A percentile compares a stretch with the other conserved stretches of the same genome.
Evolutionary conservation across 2,888 invertebrate species (phyloP).

Genomic region (Neoitamus cyanurus): DNA sequence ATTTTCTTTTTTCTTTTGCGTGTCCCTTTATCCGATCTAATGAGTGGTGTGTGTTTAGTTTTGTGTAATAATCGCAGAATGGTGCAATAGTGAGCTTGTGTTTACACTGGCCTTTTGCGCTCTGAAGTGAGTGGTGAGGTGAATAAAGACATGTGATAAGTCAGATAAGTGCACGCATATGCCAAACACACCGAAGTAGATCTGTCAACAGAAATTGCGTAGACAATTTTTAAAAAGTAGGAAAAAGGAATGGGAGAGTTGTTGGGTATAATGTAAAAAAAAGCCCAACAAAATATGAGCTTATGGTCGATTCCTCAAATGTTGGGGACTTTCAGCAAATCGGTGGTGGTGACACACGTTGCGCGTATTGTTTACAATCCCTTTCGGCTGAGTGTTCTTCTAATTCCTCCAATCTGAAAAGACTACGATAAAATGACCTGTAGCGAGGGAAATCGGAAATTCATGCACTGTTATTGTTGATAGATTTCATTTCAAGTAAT

Average conservation of each 20-base stretch:
- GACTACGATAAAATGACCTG: too few species aligned
- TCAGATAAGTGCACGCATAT: neutral
- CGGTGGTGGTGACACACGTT: neutral
- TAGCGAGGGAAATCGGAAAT: too few species aligned
- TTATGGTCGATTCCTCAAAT: neutral
- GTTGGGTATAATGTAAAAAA: neutral
- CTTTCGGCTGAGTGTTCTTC: neutral
- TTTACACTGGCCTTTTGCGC: neutral
- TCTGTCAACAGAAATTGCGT: neutral
- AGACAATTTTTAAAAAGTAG: neutral
- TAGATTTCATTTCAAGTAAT: too few species aligned
- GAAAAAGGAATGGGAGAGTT: neutral
- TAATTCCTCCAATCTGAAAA: neutral
- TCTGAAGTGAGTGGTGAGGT: constrained; percentile 1
- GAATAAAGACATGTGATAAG: neutral
- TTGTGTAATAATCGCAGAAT: neutral
- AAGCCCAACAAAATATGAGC: neutral
- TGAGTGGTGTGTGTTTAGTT: neutral
- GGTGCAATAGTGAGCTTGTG: neutral
- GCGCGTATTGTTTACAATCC: neutral
- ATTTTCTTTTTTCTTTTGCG: constrained; percentile 51
- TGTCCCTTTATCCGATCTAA: constrained; percentile 9
- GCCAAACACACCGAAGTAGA: neutral
- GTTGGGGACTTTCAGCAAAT: neutral
- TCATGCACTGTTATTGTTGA: too few species aligned